Conservation (phyloP, 1,140 invertebrate genomes). For the Grapholita molesta region DNA sequence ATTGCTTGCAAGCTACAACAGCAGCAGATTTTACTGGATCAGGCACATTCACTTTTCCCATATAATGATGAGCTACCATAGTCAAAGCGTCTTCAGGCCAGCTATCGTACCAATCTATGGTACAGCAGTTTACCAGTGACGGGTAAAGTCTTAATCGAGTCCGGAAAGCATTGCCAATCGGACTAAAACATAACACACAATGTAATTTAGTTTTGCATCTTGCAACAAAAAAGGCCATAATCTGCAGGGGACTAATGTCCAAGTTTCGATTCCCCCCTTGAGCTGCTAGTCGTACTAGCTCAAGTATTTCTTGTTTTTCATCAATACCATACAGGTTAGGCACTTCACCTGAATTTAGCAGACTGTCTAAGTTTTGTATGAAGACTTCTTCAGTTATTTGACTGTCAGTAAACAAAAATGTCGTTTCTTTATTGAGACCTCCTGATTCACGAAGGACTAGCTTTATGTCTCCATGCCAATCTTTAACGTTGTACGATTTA, state of each 20-base stretch:
- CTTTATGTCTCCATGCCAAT: constrained; percentile 94
- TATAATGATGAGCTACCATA: constrained; percentile 91
- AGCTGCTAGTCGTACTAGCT: constrained; percentile 85
- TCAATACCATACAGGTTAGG: constrained; percentile 93
- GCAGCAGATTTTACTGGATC: constrained; percentile 83
- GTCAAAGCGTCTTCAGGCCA: constrained; percentile 97
- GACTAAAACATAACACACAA: constrained; percentile 94
- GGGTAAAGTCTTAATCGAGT: constrained; percentile 91
- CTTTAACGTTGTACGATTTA: constrained; percentile 88
- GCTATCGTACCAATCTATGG: constrained; percentile 96
- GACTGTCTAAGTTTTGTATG: constrained; percentile 92
- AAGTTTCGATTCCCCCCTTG: constrained; percentile 89
- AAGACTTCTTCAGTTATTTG: constrained; percentile 94
- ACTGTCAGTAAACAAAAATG: constrained; percentile 92
- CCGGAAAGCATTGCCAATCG: constrained; percentile 91
- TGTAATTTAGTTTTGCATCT: constrained; percentile 93
- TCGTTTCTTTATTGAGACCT: constrained; percentile 85
- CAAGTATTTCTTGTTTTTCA: constrained; percentile 93
- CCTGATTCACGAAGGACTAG: constrained; percentile 89
- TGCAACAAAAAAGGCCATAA: constrained; percentile 91
- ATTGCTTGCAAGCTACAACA: constrained; percentile 92
- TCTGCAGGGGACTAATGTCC: constrained; percentile 88
- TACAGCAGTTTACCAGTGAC: constrained; percentile 96
- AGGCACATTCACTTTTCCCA: constrained; percentile 86
- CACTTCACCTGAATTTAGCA: constrained; percentile 94